Base-by-base conservation (phyloP, 2,113 vertebrate genomes). In the Pao palembangensis region DNA sequence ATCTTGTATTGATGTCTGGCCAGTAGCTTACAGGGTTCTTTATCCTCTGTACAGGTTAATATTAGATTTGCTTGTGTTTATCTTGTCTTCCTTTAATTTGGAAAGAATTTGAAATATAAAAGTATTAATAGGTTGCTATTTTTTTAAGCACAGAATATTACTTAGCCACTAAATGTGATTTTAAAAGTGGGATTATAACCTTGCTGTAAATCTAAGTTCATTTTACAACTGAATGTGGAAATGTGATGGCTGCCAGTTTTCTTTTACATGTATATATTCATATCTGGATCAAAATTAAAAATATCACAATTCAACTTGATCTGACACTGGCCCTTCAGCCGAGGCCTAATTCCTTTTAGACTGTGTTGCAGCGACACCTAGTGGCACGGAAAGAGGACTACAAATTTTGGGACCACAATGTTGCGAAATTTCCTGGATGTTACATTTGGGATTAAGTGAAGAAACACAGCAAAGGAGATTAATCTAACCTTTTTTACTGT, bases 81-180 rank as follows among this genome's bases (percentile, higher is more conserved):
- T 92, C 91, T 83, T 79, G 92, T 91, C 89, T 95, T 91, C 89
- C 85, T 90, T 89, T 85, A 84, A 77, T 90, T 90, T 89, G 57
- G 82, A 85, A 91, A 86, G 69, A 89, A 75, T 91, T 91, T 92
- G 92, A 93, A 96, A 92, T 93, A 92, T 93, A 91, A 83, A 94
- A 91, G 88, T 94, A 91, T 93, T 93, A 38, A 94, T 93, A 94
- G 92, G 91, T 90, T 92, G 87, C 79, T 76, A 89, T 91, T 86
- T 91, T 91, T 93, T 92, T 90, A 91, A 87, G 84, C 88, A 88
- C 82, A 90, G 55, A 85, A 85, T 76, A 85, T 83, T 82, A 86
- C 85, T 86, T 84, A 75, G 85, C 85, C 78, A 86, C 89, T 79
- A 74, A 84, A 81, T 84, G 78, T 77, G 82, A 86, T 34, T 17